These are phyloP conservation scores for Heloderma charlesbogerti DNA, from an alignment of 2,113 vertebrate genomes.

Conservation along the genomic window DNA sequence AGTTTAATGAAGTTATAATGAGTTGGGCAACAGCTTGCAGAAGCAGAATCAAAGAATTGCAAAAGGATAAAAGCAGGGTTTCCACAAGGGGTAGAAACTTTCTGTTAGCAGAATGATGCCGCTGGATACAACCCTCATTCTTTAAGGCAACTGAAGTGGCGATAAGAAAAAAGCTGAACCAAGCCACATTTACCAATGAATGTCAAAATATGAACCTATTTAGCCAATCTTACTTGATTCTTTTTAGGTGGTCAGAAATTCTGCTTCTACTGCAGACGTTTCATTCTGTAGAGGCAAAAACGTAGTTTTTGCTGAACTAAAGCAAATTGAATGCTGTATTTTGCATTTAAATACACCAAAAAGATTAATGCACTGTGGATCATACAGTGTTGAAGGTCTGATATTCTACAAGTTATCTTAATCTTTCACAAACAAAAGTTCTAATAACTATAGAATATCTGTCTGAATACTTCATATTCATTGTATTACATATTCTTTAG, in stretches of 20 bases:
- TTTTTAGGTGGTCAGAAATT: background rate
- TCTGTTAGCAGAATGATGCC: too few relatives aligned
- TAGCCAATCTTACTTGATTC: background rate
- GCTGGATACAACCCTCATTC: conserved; percentile 13
- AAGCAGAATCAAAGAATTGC: too few relatives aligned
- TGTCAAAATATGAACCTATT: background rate
- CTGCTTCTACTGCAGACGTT: background rate
- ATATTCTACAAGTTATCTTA: background rate
- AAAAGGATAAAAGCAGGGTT: too few relatives aligned
- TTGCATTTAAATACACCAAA: background rate
- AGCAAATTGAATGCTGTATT: background rate
- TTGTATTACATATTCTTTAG: background rate
- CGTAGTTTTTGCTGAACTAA: background rate
- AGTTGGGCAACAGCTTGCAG: too few relatives aligned
- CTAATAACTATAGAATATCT: background rate
- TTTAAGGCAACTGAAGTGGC: conserved; percentile 5
- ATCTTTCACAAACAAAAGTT: background rate
- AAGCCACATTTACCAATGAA: background rate
- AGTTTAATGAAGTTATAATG: too few relatives aligned
- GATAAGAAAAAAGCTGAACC: background rate
- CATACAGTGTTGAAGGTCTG: background rate
- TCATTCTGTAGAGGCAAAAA: too few relatives aligned
- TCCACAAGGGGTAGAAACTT: too few relatives aligned
- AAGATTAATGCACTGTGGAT: background rate
- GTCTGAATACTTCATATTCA: background rate